Percentiles rank a stretch among this genome's conserved stretches.
These are phyloP conservation scores for Takifugu bimaculatus DNA, from an alignment of 2,113 vertebrate species.

Conservation along the genomic window DNA sequence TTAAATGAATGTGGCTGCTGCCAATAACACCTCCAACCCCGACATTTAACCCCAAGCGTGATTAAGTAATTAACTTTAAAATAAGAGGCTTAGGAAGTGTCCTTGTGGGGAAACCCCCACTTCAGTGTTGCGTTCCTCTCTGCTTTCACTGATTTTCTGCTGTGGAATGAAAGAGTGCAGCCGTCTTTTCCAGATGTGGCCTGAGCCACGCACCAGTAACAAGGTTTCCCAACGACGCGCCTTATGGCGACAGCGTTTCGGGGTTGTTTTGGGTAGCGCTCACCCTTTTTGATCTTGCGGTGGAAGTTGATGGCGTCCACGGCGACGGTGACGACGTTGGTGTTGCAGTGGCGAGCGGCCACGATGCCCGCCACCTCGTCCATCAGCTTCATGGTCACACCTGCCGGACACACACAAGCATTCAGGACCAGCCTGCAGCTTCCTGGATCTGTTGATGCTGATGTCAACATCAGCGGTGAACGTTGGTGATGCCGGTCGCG, in stretches of 20 bases:
- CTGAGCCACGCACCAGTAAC: no score
- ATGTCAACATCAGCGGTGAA: no score
- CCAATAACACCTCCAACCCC: neutral
- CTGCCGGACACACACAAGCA: constrained; percentile 60
- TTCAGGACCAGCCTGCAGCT: no score
- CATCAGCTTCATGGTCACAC: constrained; percentile 98
- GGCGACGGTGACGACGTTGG: constrained; percentile 91
- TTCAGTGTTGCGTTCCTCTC: neutral
- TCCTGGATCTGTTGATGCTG: constrained; percentile 18
- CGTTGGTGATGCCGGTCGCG: no score
- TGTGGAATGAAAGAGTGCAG: constrained; percentile 4
- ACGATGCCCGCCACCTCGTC: constrained; percentile 94
- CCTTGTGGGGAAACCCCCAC: neutral
- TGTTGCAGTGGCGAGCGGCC: constrained; percentile 90
- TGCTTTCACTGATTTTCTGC: constrained; percentile 21
- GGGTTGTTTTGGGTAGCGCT: constrained; percentile 1
- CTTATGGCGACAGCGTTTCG: neutral
- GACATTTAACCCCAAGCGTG: neutral
- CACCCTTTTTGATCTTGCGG: constrained; percentile 93
- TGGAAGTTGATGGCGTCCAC: constrained; percentile 97
- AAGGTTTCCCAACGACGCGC: constrained; percentile 1
- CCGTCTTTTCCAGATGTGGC: constrained; percentile 27
- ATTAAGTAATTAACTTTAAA: constrained; percentile 1
- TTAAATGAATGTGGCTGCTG: neutral
- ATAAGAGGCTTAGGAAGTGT: constrained; percentile 4